Percentiles rank a stretch among this genome's conserved stretches.
Conservation (phyloP, 2,113 vertebrate genomes). For the Paracanthobrama guichenoti region DNA sequence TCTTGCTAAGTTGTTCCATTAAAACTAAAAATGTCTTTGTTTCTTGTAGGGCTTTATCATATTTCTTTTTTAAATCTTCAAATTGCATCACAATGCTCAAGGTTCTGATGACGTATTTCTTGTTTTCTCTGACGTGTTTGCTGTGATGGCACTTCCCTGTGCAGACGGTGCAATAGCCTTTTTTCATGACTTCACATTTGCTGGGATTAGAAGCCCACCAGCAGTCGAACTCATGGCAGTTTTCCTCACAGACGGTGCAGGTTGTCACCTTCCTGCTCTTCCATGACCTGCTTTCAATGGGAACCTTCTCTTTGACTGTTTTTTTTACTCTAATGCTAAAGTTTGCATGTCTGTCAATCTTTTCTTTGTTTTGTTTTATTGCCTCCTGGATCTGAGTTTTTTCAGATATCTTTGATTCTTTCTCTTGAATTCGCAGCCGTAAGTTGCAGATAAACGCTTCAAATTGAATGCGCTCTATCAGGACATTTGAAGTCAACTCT, state of each 20-base stretch:
- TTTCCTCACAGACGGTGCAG: no score
- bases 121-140: background rate
- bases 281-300: background rate
- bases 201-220: background rate
- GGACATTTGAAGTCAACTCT: slow-evolving; percentile 13
- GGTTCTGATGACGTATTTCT: no score
- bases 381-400: slow-evolving; percentile 3
- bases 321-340: slow-evolving; percentile 19
- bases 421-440: background rate
- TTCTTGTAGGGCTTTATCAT: background rate
- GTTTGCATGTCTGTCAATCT: slow-evolving; percentile 14
- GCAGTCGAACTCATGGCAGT: no score
- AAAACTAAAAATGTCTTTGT: background rate
- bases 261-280: slow-evolving; percentile 8
- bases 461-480: background rate
- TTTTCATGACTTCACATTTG: slow-evolving; percentile 27
- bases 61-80: background rate
- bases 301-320: background rate
- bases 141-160: no score
- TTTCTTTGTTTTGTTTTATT: slow-evolving; percentile 15
- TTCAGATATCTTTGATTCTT: background rate
- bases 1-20: background rate
- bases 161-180: slow-evolving; percentile 6
- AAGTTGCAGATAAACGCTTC: background rate
- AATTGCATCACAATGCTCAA: background rate